These are phyloP conservation scores for Netta rufina DNA, from an alignment of 2,797 vertebrate species.

Conservation along the genomic window DNA sequence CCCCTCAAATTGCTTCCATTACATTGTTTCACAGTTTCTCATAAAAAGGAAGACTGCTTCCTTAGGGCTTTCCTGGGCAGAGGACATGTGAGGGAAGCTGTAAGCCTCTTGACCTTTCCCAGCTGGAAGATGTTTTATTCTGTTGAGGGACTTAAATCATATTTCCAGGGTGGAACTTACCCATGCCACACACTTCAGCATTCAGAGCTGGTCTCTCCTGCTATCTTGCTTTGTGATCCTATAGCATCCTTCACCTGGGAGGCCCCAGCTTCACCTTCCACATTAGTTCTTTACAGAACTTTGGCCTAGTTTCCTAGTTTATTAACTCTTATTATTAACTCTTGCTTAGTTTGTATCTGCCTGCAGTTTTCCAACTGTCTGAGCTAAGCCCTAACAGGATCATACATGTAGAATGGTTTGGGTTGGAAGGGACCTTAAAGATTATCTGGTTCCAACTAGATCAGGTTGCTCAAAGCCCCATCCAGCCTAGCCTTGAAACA, in stretches of 20 bases:
- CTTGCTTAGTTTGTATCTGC: not conserved
- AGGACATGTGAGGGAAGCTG: not conserved
- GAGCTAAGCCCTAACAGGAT: not conserved
- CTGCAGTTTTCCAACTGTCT: not conserved
- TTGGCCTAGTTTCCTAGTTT: not conserved
- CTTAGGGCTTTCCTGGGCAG: not conserved
- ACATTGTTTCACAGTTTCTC: not conserved
- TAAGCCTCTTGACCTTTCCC: not conserved
- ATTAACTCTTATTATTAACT: not conserved
- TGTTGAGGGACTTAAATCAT: not conserved
- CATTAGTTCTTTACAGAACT: not conserved
- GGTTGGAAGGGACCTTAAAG: too few species aligned
- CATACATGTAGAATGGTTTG: too few species aligned
- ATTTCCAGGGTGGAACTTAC: not conserved
- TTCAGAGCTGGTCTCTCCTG: not conserved
- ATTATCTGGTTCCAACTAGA: too few species aligned
- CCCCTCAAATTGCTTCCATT: not conserved
- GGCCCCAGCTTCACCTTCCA: not conserved
- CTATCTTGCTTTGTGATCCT: not conserved
- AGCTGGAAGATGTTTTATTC: not conserved
- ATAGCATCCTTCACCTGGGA: not conserved
- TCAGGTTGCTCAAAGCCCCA: too few species aligned
- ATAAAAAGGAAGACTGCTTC: not conserved
- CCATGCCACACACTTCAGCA: fast-evolving
- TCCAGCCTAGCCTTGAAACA: too few species aligned